Evolutionary conservation across 92 coral and sea anemone species (phyloP).

Genomic region (Umimayanthus chanpuru): DNA sequence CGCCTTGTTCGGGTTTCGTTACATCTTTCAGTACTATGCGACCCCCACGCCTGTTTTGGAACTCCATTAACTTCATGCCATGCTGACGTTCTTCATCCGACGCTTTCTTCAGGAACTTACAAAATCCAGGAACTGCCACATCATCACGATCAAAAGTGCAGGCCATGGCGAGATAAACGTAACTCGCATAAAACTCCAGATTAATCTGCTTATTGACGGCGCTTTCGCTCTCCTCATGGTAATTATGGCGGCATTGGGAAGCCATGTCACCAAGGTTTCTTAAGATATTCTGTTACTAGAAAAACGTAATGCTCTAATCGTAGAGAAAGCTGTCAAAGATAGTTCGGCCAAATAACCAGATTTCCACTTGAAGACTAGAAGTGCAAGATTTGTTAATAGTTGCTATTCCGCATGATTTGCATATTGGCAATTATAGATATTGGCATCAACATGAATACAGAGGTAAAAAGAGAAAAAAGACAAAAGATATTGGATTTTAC

Average conservation of each 20-base stretch:
- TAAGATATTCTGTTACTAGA: no score
- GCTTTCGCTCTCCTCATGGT: conserved; percentile 88
- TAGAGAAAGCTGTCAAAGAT: no score
- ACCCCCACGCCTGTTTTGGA: conserved; percentile 50
- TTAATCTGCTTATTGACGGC: conserved; percentile 96
- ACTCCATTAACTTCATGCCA: conserved; percentile 72
- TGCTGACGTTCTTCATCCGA: conserved; percentile 92
- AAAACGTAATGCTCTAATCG: neutral
- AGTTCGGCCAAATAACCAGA: no score
- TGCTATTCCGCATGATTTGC: no score
- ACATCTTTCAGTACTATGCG: conserved; percentile 49
- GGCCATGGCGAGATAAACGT: conserved; percentile 89
- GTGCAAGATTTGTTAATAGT: no score
- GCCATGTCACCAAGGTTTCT: neutral
- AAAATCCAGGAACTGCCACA: conserved; percentile 83
- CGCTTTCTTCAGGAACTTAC: conserved; percentile 80
- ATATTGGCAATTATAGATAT: no score
- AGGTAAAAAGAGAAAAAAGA: no score
- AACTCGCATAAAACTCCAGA: conserved; percentile 93
- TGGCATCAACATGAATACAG: no score
- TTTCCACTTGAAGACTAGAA: no score
- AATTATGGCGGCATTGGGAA: conserved; percentile 87
- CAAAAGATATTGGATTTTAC: no score
- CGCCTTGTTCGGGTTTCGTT: conserved; percentile 47
- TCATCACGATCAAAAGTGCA: conserved; percentile 94